Percentiles rank a stretch among this genome's conserved stretches.
Evolutionary conservation across 2,888 invertebrate genomes (phyloP).

Genomic region (Andrena minutula): DNA sequence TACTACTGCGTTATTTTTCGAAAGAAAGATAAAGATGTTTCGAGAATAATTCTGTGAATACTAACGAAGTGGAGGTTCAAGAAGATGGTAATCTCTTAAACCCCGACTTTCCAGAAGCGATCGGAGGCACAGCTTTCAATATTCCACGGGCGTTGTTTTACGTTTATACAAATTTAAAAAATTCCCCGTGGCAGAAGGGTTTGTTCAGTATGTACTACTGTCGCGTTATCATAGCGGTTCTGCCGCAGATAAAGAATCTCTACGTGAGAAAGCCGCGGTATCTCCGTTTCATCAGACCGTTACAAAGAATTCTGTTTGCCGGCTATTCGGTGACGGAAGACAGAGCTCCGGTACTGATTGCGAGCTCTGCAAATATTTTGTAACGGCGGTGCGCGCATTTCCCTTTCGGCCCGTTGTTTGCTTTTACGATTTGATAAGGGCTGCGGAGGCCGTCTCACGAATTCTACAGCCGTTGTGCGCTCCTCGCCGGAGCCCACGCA

Average conservation of each 20-base stretch:
- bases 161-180: no score
- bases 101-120: slow-evolving; percentile 13
- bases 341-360: not conserved
- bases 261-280: slow-evolving; percentile 21
- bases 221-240: not conserved
- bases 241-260: not conserved
- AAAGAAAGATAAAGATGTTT: slow-evolving; percentile 8
- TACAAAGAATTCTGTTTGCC: not conserved
- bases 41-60: slow-evolving; percentile 58
- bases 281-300: slow-evolving; percentile 6
- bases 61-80: slow-evolving; percentile 35
- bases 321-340: slow-evolving; percentile 13
- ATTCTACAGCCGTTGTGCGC: slow-evolving; percentile 50
- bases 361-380: slow-evolving; percentile 33
- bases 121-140: not conserved
- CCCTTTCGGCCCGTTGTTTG: not conserved
- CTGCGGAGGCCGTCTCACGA: slow-evolving; percentile 58
- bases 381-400: not conserved
- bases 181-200: not conserved
- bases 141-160: not conserved
- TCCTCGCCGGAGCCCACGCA: slow-evolving; percentile 21
- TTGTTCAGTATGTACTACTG: slow-evolving; percentile 15
- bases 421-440: slow-evolving; percentile 32
- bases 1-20: not conserved
- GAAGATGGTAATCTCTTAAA: slow-evolving; percentile 57